Evolutionary conservation across 1,140 invertebrate species (phyloP).

Genomic region (Pogonomyrmex barbatus): DNA sequence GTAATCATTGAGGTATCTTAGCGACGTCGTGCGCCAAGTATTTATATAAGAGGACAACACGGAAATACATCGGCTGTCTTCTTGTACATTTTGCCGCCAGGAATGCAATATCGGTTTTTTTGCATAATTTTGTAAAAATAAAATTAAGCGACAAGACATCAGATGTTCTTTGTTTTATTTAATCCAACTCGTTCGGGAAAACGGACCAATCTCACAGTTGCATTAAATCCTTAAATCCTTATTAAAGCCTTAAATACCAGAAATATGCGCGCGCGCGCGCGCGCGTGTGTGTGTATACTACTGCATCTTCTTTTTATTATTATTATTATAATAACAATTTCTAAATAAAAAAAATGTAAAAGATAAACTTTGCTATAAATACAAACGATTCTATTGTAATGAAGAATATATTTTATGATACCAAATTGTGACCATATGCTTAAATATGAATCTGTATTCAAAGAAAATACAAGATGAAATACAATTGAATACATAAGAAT

Average conservation of each 20-base stretch:
- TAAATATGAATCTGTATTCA: background rate
- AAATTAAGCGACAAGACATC: conserved; percentile 11
- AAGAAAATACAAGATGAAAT: background rate
- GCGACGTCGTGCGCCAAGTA: conserved; percentile 2
- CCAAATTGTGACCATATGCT: background rate
- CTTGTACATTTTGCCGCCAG: background rate
- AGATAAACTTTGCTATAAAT: background rate
- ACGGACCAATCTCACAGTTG: background rate
- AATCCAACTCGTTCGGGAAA: conserved; percentile 18
- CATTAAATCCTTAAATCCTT: no score
- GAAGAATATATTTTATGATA: background rate
- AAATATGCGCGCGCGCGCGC: no score
- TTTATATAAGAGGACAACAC: conserved; percentile 28
- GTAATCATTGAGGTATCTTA: conserved; percentile 30
- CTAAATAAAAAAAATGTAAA: background rate
- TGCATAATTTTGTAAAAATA: conserved; percentile 34
- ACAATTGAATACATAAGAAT: background rate
- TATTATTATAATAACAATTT: background rate
- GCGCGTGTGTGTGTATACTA: background rate
- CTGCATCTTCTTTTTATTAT: conserved; percentile 3
- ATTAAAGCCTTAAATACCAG: conserved; percentile 2
- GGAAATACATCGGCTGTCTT: background rate
- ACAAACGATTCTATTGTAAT: background rate
- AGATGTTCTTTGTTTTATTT: conserved; percentile 40
- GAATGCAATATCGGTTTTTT: conserved; percentile 19